phyloP scores from a whole-genome alignment of 30 jellyfish, hydroid and myxozoan genomes.

The Sanderia malayensis region DNA sequence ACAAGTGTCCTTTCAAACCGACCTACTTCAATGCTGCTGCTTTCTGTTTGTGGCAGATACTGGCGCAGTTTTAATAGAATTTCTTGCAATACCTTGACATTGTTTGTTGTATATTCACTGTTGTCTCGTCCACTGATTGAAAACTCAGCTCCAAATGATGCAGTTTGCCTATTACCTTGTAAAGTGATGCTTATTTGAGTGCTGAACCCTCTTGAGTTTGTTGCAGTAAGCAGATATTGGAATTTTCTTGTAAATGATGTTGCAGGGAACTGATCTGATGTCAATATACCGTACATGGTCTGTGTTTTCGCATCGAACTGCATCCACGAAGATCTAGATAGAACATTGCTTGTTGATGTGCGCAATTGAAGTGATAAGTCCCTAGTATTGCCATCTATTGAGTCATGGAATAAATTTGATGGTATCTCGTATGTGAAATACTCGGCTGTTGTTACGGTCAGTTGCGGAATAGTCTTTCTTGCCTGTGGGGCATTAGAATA shows the following conservation, averaged over 20 bases:
- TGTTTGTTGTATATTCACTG: constrained; percentile 32
- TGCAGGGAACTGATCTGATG: constrained; percentile 21
- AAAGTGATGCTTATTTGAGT: constrained; percentile 5
- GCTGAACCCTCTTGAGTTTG: constrained; percentile 49
- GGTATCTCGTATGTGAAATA: constrained; percentile 63
- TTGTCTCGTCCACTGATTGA: constrained; percentile 52
- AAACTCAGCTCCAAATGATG: constrained; percentile 31
- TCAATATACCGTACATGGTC: constrained; percentile 57
- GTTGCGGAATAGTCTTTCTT: constrained; percentile 30
- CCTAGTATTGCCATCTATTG: constrained; percentile 71
- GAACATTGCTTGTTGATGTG: constrained; percentile 26
- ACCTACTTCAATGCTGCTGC: constrained; percentile 40
- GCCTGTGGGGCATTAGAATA: constrained; percentile 39
- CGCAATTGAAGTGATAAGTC: constrained; percentile 41
- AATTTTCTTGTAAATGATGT: background rate
- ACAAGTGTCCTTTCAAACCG: constrained; percentile 31
- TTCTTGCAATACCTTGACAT: constrained; percentile 16
- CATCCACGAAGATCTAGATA: constrained; percentile 69
- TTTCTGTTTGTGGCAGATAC: constrained; percentile 23
- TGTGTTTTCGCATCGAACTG: constrained; percentile 61
- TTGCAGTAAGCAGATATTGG: constrained; percentile 33
- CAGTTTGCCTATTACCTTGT: constrained; percentile 23
- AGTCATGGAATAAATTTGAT: constrained; percentile 56
- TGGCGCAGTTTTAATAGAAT: constrained; percentile 33
- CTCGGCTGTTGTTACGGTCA: constrained; percentile 36